A percentile compares a stretch with the other conserved stretches of the same genome.
Evolutionary conservation across 2,888 invertebrate species (phyloP).

Genomic region (Amorpha juglandis): DNA sequence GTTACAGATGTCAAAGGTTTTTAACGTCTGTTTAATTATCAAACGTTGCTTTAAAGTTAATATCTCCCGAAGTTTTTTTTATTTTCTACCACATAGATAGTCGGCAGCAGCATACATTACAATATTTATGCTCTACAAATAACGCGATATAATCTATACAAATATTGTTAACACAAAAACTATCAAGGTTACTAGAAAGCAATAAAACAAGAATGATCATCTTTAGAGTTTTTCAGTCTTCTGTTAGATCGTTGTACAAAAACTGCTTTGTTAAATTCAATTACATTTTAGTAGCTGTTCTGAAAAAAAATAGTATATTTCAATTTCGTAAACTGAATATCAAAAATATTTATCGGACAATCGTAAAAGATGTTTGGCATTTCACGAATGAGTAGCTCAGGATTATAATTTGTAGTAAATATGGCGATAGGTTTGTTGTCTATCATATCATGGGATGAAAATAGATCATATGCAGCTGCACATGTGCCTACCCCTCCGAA

Average conservation of each 20-base stretch:
- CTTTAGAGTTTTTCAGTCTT: background rate
- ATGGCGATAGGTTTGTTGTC: no score
- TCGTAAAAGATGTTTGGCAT: no score
- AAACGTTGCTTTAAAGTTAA: background rate
- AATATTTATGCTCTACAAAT: background rate
- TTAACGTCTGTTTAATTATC: no score
- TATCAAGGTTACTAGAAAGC: background rate
- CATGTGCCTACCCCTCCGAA: no score
- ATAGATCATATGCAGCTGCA: no score
- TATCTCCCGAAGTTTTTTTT: background rate
- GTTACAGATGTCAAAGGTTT: no score
- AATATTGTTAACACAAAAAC: background rate
- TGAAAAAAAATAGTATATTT: background rate
- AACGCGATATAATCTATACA: background rate
- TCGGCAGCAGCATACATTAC: background rate
- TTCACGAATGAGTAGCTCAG: no score
- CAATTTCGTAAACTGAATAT: no score
- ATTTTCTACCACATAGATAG: background rate
- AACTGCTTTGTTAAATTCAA: constrained; percentile 3
- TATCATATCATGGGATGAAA: no score
- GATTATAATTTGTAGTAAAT: no score
- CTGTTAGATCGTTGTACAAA: background rate
- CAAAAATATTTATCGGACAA: no score
- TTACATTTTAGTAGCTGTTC: background rate
- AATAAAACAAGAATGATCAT: background rate